phyloP scores from a whole-genome alignment of 2,113 vertebrate genomes.

The Monarcha castaneiventris region DNA sequence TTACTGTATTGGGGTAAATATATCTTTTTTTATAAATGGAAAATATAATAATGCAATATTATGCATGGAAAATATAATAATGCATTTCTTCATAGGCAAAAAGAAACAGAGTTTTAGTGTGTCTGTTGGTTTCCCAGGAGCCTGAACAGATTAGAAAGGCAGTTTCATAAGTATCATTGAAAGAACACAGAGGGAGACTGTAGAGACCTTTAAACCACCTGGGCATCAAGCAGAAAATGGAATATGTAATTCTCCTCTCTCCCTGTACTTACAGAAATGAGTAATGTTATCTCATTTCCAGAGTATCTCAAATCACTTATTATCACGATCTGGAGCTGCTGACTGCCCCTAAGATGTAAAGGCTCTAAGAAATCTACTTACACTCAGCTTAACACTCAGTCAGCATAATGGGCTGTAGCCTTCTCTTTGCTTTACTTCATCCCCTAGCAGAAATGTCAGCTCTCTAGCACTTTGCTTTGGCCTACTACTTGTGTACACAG shows the following conservation, averaged over 20 bases:
- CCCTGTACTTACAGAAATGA: background rate
- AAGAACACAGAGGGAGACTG: background rate
- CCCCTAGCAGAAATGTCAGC: background rate
- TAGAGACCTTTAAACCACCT: background rate
- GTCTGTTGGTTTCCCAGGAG: background rate
- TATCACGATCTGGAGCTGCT: background rate
- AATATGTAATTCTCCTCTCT: background rate
- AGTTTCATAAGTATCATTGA: background rate
- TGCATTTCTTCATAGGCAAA: background rate
- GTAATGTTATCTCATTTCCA: background rate
- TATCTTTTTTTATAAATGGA: background rate
- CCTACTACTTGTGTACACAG: conserved; percentile 48
- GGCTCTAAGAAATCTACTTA: background rate
- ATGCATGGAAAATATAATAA: background rate
- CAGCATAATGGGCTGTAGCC: background rate
- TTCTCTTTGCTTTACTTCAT: background rate
- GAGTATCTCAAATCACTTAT: background rate
- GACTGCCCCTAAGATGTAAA: background rate
- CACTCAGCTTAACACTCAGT: background rate
- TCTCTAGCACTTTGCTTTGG: background rate
- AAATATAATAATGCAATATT: background rate
- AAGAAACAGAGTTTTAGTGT: background rate
- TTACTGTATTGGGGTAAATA: background rate
- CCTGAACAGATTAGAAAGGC: background rate
- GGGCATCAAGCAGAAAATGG: background rate